phyloP scores from a whole-genome alignment of 2,888 invertebrate species.

The Trissolcus japonicus region DNA sequence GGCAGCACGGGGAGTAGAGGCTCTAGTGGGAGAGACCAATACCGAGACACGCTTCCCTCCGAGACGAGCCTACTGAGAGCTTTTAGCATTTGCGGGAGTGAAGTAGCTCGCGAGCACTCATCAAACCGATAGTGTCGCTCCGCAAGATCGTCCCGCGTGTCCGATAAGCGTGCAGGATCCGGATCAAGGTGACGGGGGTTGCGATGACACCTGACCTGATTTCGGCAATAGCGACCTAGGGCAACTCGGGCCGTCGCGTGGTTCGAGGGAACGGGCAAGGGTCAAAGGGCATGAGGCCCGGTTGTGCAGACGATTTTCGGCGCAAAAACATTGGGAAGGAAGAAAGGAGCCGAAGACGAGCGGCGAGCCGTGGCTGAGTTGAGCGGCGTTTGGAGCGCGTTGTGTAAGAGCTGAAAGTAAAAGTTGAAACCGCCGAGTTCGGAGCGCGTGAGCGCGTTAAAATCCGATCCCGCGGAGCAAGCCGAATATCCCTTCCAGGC shows the following conservation, averaged over 20 bases:
- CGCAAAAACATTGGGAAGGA: conserved; percentile 26
- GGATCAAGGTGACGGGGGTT: conserved; percentile 15
- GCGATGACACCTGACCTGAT: conserved; percentile 21
- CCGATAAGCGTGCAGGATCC: conserved; percentile 26
- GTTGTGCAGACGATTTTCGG: background rate
- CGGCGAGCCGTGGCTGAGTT: conserved; percentile 53
- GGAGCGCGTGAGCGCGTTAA: conserved; percentile 71
- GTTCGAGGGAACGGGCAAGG: background rate
- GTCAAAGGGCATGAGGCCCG: background rate
- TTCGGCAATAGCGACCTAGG: conserved; percentile 18
- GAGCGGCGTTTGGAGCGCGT: conserved; percentile 62
- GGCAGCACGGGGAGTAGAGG: conserved; percentile 19
- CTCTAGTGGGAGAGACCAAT: conserved; percentile 53
- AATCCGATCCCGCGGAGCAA: conserved; percentile 69
- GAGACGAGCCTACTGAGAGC: conserved; percentile 47
- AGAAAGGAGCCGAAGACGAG: conserved; percentile 52
- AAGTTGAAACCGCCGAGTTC: conserved; percentile 75
- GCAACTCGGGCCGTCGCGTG: conserved; percentile 12
- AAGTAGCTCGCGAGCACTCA: conserved; percentile 55
- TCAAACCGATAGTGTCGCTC: conserved; percentile 49
- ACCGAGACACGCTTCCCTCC: conserved; percentile 50
- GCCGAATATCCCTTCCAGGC: conserved; percentile 65
- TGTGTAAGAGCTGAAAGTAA: conserved; percentile 77
- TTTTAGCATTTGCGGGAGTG: conserved; percentile 50
- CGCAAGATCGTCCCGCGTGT: conserved; percentile 34